A percentile compares a stretch with the other conserved stretches of the same genome.
These are phyloP conservation scores for Dipodomys spectabilis DNA, from an alignment of 2,113 vertebrate genomes.

Conservation along the genomic window DNA sequence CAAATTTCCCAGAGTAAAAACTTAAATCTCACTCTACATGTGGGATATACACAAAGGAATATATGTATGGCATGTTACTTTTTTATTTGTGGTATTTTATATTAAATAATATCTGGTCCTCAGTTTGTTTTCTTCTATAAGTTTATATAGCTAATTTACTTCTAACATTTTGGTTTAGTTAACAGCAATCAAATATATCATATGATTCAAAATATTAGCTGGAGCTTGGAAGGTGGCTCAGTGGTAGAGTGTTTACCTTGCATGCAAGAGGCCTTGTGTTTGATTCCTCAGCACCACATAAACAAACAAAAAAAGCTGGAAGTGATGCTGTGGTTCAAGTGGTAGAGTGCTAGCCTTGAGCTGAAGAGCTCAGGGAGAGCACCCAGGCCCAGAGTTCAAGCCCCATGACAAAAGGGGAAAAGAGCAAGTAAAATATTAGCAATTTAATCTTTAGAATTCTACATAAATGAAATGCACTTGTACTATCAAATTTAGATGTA, in stretches of 20 bases:
- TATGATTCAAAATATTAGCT: neutral
- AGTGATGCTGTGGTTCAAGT: too few relatives aligned
- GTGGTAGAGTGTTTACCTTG: too few relatives aligned
- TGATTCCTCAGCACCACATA: too few relatives aligned
- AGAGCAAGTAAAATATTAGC: too few relatives aligned
- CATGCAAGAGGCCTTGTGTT: too few relatives aligned
- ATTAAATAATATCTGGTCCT: neutral
- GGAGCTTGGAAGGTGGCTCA: too few relatives aligned
- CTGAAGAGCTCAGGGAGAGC: too few relatives aligned
- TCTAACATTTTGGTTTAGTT: neutral
- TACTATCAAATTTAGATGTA: neutral
- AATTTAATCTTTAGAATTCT: conserved; percentile 15
- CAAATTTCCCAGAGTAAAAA: neutral
- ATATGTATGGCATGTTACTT: too few relatives aligned
- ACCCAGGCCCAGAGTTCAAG: too few relatives aligned
- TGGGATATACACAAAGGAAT: neutral
- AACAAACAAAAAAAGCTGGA: too few relatives aligned
- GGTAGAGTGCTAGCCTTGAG: too few relatives aligned
- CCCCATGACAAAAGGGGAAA: too few relatives aligned
- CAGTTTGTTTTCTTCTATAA: neutral
- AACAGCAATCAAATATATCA: neutral
- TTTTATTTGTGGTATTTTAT: neutral
- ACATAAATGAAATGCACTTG: neutral
- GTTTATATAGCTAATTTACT: neutral
- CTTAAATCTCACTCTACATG: neutral